Conservation (phyloP, 2,888 invertebrate species). For the Conchocele bisecta region DNA sequence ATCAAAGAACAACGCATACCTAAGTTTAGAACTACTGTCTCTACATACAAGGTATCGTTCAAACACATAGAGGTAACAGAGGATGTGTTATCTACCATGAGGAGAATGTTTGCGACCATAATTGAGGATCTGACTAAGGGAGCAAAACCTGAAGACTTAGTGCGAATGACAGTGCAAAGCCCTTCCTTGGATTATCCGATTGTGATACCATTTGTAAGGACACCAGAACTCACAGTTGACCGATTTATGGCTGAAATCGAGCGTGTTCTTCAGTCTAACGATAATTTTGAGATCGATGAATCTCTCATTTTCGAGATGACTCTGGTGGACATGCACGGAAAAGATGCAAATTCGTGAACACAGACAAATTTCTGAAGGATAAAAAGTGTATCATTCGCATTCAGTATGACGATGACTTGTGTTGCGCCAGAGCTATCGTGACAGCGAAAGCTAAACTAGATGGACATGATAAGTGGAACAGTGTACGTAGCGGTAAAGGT, state of each 20-base stretch:
- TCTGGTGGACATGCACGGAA: conserved; percentile 36
- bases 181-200: conserved; percentile 25
- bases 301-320: conserved; percentile 43
- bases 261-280: conserved; percentile 20
- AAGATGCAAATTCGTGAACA: conserved; percentile 38
- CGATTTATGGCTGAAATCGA: conserved; percentile 27
- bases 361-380: conserved; percentile 33
- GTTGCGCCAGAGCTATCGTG: conserved; percentile 49
- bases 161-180: conserved; percentile 20
- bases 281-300: conserved; percentile 40
- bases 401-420: conserved; percentile 42
- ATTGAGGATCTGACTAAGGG: not conserved
- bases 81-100: not conserved
- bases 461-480: conserved; percentile 41
- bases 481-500: conserved; percentile 32
- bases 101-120: not conserved
- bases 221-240: conserved; percentile 15
- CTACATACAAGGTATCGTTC: not conserved
- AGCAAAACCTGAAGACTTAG: conserved; percentile 2
- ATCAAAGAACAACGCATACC: not conserved
- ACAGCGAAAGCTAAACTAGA: conserved; percentile 47
- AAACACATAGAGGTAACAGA: not conserved
- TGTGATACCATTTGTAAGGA: conserved; percentile 7
- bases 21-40: not conserved
- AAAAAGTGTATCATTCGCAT: conserved; percentile 46